Conservation (phyloP, 2,888 invertebrate genomes). For the Scaptomyza polygonia region DNA sequence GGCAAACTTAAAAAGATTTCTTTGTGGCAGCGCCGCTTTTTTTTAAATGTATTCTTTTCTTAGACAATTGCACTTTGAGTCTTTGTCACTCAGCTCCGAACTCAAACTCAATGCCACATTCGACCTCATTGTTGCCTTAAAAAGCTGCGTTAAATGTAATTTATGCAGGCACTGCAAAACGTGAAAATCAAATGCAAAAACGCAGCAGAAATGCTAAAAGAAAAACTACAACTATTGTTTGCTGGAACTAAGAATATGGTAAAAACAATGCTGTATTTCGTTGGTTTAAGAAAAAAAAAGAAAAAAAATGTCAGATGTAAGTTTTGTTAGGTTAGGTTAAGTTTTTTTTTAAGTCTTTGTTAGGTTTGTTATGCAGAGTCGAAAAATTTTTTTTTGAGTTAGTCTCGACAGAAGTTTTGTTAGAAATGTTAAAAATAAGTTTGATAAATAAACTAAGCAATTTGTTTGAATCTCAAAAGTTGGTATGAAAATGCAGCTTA, state of each 20-base stretch:
- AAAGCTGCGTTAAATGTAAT: constrained; percentile 67
- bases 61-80: constrained; percentile 67
- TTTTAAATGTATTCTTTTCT: constrained; percentile 23
- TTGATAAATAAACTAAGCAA: no score
- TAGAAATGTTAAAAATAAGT: no score
- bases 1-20: constrained; percentile 69
- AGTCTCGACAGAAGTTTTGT: no score
- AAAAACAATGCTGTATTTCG: background rate
- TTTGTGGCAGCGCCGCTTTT: constrained; percentile 35
- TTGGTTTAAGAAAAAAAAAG: no score
- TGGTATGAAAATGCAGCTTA: no score
- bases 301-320: no score
- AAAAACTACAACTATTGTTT: background rate
- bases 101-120: constrained; percentile 10
- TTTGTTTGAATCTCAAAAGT: no score
- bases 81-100: constrained; percentile 14
- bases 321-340: no score
- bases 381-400: no score
- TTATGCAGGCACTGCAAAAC: constrained; percentile 47
- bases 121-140: constrained; percentile 63
- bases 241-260: background rate
- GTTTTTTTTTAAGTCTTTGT: no score
- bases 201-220: constrained; percentile 15
- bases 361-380: no score
- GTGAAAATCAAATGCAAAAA: constrained; percentile 11